Percentiles rank a stretch among this genome's conserved stretches.
These are phyloP conservation scores for Pemphigus obesinymphae DNA, from an alignment of 1,140 invertebrate species.

Conservation along the genomic window DNA sequence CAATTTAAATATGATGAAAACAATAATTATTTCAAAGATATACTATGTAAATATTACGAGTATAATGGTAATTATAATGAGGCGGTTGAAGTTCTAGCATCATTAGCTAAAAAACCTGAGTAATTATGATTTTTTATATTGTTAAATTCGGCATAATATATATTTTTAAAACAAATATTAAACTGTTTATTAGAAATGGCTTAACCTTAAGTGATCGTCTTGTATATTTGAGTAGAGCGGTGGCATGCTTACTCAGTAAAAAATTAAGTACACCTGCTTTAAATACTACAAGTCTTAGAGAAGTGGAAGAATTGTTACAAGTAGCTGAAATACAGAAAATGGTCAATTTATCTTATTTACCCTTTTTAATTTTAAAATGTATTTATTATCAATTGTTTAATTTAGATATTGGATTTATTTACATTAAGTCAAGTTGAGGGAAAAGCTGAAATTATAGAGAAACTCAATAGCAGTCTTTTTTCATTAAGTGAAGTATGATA, in stretches of 20 bases:
- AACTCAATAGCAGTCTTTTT: constrained; percentile 56
- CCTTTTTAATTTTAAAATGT: background rate
- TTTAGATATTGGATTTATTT: constrained; percentile 32
- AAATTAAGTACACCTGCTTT: constrained; percentile 29
- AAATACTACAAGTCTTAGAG: constrained; percentile 35
- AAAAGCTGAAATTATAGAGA: constrained; percentile 47
- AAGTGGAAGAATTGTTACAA: constrained; percentile 41
- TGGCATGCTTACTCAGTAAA: constrained; percentile 31
- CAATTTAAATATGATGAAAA: constrained; percentile 43
- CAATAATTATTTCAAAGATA: constrained; percentile 63
- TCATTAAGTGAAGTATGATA: constrained; percentile 54
- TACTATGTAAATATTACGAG: constrained; percentile 96
- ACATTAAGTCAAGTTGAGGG: background rate
- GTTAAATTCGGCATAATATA: background rate
- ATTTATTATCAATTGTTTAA: background rate
- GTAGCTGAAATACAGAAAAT: constrained; percentile 71
- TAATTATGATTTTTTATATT: constrained; percentile 56
- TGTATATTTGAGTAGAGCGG: constrained; percentile 23
- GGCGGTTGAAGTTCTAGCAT: constrained; percentile 86
- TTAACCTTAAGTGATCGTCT: constrained; percentile 30
- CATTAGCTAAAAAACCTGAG: constrained; percentile 77
- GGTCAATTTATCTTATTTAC: constrained; percentile 46
- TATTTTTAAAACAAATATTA: background rate
- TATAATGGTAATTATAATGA: constrained; percentile 83
- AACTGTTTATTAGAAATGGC: background rate